Base-by-base conservation (phyloP, 2,888 invertebrate species). In the Micoletzkya japonica region DNA sequence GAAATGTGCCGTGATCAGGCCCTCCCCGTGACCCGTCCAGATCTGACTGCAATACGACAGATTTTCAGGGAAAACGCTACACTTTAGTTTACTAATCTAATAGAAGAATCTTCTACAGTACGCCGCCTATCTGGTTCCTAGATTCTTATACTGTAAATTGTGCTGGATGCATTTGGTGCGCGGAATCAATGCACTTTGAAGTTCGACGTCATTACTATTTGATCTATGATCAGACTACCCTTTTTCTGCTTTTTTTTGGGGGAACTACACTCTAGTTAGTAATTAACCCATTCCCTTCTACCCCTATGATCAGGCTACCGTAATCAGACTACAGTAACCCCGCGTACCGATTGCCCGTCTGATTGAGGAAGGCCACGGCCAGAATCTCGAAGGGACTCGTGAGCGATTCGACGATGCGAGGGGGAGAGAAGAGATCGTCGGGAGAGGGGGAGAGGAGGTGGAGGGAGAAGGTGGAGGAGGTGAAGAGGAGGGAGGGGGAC, bases 21-120 rank as follows among this genome's bases (percentile, higher is more conserved):
- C 93, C 73, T 90, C 90, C 37, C 90, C 89, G 80, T 93, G 93
- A 0, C 95, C 95, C 79, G 93, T 92, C 95, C 95, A 95, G 57
- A 83, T 79, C 75, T 83, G 82, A 39, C 82, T 77, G 20, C 14
- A 44, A 44, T 44, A n/a, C n/a, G 70, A 34, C 69, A 72, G 28
- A 28, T 26, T 10, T 10, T n/a, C 17, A 50, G 3, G 49, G 26
- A 6, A 36, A 4, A 60, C 44, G 50, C 57, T 20, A 28, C 36
- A 24, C 58, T 72, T 34, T 44, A 3, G 57, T 34, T 61, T 3
- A 44, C 32, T 7, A 26, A 57, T 6, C 26, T 20, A 4, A n/a
- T 50, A n/a, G n/a, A n/a, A n/a, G n/a, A n/a, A n/a, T n/a, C n/a
- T n/a, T n/a, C n/a, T n/a, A n/a, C n/a, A n/a, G n/a, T n/a, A n/a